A percentile compares a stretch with the other conserved stretches of the same genome.
phyloP scores from a whole-genome alignment of 1,140 invertebrate species.

The Zaprionus nigranus region DNA sequence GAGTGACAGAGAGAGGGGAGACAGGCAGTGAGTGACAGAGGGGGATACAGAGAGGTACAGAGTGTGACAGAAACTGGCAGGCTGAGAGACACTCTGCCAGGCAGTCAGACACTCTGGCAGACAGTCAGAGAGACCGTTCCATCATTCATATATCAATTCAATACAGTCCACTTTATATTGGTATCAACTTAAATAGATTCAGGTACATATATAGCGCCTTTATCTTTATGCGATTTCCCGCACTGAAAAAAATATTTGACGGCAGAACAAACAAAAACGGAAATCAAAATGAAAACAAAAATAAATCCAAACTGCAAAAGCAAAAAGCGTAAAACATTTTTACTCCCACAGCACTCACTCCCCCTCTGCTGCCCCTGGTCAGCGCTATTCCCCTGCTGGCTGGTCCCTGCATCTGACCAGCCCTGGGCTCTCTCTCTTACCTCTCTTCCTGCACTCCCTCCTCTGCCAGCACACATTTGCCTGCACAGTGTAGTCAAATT shows the following conservation, averaged over 20 bases:
- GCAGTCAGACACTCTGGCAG: neutral
- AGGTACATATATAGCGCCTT: conserved; percentile 6
- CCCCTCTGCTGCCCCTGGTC: neutral
- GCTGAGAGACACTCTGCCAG: neutral
- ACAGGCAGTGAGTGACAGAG: neutral
- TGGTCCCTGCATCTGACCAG: too few species aligned
- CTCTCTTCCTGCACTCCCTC: neutral
- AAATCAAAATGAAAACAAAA: conserved; percentile 37
- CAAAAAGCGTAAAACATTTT: conserved; percentile 45
- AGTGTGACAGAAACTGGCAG: neutral
- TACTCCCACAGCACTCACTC: conserved; percentile 5
- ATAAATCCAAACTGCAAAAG: conserved; percentile 30
- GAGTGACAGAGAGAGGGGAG: too few species aligned
- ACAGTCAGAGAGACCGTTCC: neutral
- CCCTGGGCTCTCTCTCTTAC: neutral
- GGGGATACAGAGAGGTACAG: neutral
- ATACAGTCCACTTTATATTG: neutral
- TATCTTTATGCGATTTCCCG: conserved; percentile 45
- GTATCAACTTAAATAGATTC: conserved; percentile 17
- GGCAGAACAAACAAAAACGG: conserved; percentile 45
- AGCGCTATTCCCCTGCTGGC: too few species aligned
- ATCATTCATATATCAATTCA: conserved; percentile 3
- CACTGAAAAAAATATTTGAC: neutral
- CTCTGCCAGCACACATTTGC: neutral
- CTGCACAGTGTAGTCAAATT: conserved; percentile 48